Evolutionary conservation across 2,888 invertebrate genomes (phyloP).

Genomic region (Halictus quadricinctus): DNA sequence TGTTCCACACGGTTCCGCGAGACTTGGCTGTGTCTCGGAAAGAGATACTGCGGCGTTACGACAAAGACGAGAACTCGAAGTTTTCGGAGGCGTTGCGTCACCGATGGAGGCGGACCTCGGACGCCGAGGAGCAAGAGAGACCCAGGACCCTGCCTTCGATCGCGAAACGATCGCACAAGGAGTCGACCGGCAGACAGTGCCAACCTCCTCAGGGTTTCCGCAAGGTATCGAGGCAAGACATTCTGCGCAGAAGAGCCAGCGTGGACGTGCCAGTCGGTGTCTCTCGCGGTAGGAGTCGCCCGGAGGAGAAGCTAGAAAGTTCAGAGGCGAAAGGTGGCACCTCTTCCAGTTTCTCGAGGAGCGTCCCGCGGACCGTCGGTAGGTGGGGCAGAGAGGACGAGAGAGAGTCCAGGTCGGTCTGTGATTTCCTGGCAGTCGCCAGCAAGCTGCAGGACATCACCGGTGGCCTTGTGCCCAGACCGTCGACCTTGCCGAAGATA

Average conservation of each 20-base stretch:
- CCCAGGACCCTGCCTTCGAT: slow-evolving; percentile 75
- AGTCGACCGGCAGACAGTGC: slow-evolving; percentile 39
- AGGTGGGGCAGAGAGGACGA: slow-evolving; percentile 65
- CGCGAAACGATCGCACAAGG: slow-evolving; percentile 62
- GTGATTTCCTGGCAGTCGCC: slow-evolving; percentile 71
- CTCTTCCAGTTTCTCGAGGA: slow-evolving; percentile 65
- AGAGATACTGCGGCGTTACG: slow-evolving; percentile 70
- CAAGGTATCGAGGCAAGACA: slow-evolving; percentile 77
- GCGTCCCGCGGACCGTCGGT: slow-evolving; percentile 49
- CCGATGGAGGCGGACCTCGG: slow-evolving; percentile 62
- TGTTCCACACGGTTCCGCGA: slow-evolving; percentile 58
- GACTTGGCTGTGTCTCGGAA: slow-evolving; percentile 69
- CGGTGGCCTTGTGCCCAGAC: slow-evolving; percentile 70
- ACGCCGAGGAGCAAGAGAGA: slow-evolving; percentile 58
- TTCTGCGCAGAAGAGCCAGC: slow-evolving; percentile 72
- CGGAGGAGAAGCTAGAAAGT: slow-evolving; percentile 51
- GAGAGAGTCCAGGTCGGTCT: slow-evolving; percentile 71
- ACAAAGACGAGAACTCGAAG: slow-evolving; percentile 62
- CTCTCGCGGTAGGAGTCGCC: not conserved
- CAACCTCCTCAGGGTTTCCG: slow-evolving; percentile 54
- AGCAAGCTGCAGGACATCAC: slow-evolving; percentile 64
- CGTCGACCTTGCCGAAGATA: slow-evolving; percentile 79
- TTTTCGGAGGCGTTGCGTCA: slow-evolving; percentile 68
- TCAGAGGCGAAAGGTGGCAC: slow-evolving; percentile 54
- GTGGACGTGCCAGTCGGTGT: slow-evolving; percentile 55